Base-by-base conservation (phyloP, 2,888 invertebrate species). In the Kryphioiulus occultus region DNA sequence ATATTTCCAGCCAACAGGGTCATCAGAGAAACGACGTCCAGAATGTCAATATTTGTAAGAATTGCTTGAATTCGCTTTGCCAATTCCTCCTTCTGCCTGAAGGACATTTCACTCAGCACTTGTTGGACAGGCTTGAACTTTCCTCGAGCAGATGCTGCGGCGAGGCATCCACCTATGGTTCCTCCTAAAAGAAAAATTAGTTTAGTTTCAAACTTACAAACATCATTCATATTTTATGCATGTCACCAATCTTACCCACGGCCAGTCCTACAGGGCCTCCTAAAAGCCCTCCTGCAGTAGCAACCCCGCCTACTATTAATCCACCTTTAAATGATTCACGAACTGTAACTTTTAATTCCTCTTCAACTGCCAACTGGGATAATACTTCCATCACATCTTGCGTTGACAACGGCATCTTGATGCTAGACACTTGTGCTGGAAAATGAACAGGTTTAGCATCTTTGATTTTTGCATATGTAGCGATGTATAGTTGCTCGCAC, bases 241-340 rank as follows among this genome's bases (percentile, higher is more conserved):
- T 44, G 35, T 35, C 44, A 44, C 1, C 44, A 44, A 9, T 44
- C 42, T 85, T 53, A 87, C 87, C 87, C n/a, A 87, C 19, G 4
- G 87, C 87, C 17, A 87, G n/a, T 32, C 87, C 87, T 22, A 47
- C 22, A 19, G 87, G 87, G 9, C 87, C 87, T 32, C 35, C 85
- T 15, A 87, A 19, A 1, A 87, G 32, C 53, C 87, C 87, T 22
- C 87, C 87, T 12, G 22, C 87, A 26, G 30, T 10, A 19, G 87
- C 68, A 7, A 39, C 5, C 0, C 26, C 68, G 17, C 87, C 87
- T 32, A 47, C 85, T 7, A 87, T 85, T 0, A 87, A n/a, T 7
- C 87, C 87, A 19, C 87, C 87, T 53, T 85, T 87, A 9, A 59
- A 9, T 17, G 87, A 85, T 59, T 87, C 87, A 17, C 17, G 5